phyloP scores from a whole-genome alignment of 2,113 vertebrate genomes.

The Gambusia affinis region DNA sequence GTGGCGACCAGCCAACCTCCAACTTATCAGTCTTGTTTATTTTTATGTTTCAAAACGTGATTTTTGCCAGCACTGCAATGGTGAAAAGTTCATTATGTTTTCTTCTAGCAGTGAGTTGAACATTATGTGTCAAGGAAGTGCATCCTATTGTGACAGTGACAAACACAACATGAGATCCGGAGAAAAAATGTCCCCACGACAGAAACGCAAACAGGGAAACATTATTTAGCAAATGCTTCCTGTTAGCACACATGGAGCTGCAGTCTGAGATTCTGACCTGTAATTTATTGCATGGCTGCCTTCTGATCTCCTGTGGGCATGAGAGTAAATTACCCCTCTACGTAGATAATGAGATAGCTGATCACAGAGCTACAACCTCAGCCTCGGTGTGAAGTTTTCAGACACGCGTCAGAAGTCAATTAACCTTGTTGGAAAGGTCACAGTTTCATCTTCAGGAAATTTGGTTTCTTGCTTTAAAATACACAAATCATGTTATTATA shows the following conservation, averaged over 20 bases:
- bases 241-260: slow-evolving; percentile 38
- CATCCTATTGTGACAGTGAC: slow-evolving; percentile 36
- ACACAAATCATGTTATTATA: too few relatives aligned
- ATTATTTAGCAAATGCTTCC: slow-evolving; percentile 44
- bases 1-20: not conserved
- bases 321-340: slow-evolving; percentile 44
- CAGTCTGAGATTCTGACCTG: slow-evolving; percentile 38
- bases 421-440: slow-evolving; percentile 45
- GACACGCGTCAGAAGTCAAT: slow-evolving; percentile 25
- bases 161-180: slow-evolving; percentile 15
- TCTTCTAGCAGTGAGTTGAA: slow-evolving; percentile 13
- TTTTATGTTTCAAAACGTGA: not conserved
- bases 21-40: not conserved
- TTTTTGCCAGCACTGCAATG: not conserved
- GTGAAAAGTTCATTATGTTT: not conserved
- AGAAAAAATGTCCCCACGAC: not conserved
- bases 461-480: not conserved
- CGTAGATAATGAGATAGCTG: slow-evolving; percentile 57
- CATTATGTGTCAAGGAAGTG: slow-evolving; percentile 14
- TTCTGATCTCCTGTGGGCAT: slow-evolving; percentile 62
- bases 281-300: slow-evolving; percentile 40
- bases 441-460: not conserved
- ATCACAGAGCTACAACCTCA: slow-evolving; percentile 52
- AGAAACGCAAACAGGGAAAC: slow-evolving; percentile 23
- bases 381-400: slow-evolving; percentile 33